Evolutionary conservation across 2,113 vertebrate genomes (phyloP).

Genomic region (Orcinus orca): DNA sequence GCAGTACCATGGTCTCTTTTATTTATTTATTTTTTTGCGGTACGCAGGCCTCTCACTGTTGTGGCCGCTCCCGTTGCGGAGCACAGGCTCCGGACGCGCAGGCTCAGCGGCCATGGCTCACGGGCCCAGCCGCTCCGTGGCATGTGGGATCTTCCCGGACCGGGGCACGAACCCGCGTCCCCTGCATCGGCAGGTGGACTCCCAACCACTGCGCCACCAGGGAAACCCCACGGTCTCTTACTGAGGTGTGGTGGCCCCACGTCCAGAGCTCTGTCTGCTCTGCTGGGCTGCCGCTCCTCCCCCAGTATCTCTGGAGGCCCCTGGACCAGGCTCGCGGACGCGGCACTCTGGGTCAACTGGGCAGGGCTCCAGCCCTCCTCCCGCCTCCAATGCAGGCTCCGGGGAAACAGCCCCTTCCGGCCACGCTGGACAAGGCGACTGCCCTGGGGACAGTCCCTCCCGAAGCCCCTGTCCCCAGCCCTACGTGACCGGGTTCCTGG

Average conservation of each 20-base stretch:
- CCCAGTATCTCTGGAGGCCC: background rate
- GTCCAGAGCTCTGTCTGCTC: background rate
- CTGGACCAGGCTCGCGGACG: background rate
- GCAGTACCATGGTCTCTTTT: background rate
- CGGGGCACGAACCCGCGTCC: too few relatives aligned
- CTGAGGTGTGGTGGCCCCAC: background rate
- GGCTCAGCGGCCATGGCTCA: too few relatives aligned
- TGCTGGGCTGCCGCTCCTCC: background rate
- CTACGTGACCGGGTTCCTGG: background rate
- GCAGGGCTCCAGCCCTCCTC: background rate
- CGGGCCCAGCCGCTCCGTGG: too few relatives aligned
- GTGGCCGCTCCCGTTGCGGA: too few relatives aligned
- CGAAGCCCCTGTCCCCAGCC: background rate
- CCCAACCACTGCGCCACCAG: too few relatives aligned
- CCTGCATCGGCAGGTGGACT: too few relatives aligned
- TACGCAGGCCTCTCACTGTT: too few relatives aligned
- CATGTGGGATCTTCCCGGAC: too few relatives aligned
- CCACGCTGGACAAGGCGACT: background rate
- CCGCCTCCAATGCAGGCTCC: accelerated
- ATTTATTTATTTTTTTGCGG: too few relatives aligned
- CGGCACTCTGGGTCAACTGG: background rate
- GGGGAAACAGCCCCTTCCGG: background rate
- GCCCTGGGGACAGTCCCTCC: background rate
- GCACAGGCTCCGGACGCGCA: too few relatives aligned
- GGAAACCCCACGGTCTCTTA: too few relatives aligned